Conservation (phyloP, 1,140 invertebrate genomes). For the Hycleus phaleratus region DNA sequence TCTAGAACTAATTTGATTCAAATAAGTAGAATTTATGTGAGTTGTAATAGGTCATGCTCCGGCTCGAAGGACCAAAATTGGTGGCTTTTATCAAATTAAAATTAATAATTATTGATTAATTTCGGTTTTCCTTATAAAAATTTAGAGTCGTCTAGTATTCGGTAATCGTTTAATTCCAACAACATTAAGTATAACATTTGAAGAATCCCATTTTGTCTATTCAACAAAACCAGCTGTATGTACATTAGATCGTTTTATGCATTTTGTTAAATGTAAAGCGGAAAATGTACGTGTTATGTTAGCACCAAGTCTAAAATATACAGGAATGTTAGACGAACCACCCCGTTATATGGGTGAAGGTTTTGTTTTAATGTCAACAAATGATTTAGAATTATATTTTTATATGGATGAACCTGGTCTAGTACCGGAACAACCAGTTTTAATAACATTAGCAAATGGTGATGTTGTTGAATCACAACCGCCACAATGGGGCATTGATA, state of each 20-base stretch:
- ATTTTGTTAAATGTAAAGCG: conserved; percentile 88
- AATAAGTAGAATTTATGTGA: no score
- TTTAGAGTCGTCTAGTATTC: conserved; percentile 83
- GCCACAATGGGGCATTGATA: conserved; percentile 90
- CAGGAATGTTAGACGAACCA: conserved; percentile 87
- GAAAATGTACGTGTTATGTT: conserved; percentile 86
- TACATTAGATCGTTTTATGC: conserved; percentile 90
- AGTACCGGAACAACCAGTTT: conserved; percentile 82
- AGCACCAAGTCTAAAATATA: conserved; percentile 89
- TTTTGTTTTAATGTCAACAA: conserved; percentile 93
- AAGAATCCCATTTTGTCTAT: conserved; percentile 91
- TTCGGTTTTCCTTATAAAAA: no score
- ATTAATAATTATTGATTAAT: no score
- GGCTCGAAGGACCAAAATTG: no score
- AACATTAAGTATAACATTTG: conserved; percentile 84
- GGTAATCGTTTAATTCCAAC: conserved; percentile 94
- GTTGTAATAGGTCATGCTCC: no score
- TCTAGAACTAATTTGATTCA: no score
- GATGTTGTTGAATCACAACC: conserved; percentile 86
- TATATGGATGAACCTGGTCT: conserved; percentile 92
- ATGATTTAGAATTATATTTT: conserved; percentile 89
- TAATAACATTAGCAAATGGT: conserved; percentile 85
- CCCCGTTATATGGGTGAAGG: conserved; percentile 97
- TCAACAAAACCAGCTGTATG: conserved; percentile 92
- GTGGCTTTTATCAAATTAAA: no score